A percentile compares a stretch with the other conserved stretches of the same genome.
phyloP scores from a whole-genome alignment of 1,140 invertebrate genomes.

The Melipona quadrifasciata region DNA sequence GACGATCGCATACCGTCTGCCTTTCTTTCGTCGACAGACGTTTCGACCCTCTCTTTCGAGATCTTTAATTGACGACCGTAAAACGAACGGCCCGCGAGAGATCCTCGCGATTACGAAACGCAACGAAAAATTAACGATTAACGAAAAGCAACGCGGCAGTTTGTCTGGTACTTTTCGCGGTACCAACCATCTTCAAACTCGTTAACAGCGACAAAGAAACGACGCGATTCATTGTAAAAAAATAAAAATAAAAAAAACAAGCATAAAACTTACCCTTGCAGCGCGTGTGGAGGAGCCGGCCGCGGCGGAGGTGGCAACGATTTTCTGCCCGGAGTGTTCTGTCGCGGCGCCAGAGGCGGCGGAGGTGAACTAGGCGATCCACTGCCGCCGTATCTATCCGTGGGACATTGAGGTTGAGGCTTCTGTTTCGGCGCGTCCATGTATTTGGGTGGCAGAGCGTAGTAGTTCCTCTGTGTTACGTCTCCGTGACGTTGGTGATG shows the following conservation, averaged over 20 bases:
- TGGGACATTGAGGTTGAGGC: conserved; percentile 65
- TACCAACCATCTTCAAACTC: neutral
- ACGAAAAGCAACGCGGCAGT: neutral
- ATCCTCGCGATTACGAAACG: conserved; percentile 21
- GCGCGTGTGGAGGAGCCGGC: conserved; percentile 75
- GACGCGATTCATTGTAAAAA: neutral
- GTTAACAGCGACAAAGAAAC: neutral
- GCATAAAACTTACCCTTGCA: conserved; percentile 70
- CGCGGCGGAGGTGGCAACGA: conserved; percentile 78
- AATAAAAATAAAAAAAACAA: too few relatives aligned
- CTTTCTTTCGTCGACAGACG: conserved; percentile 32
- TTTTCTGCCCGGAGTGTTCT: conserved; percentile 73
- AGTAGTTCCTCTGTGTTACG: conserved; percentile 63
- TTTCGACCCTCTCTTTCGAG: conserved; percentile 25
- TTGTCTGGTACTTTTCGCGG: neutral
- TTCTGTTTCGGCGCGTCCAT: conserved; percentile 69
- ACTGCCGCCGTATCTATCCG: conserved; percentile 60
- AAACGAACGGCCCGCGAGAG: conserved; percentile 17
- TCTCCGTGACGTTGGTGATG: conserved; percentile 63
- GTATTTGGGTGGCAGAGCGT: conserved; percentile 72
- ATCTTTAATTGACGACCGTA: conserved; percentile 52
- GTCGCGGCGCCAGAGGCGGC: conserved; percentile 77
- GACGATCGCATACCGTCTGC: conserved; percentile 29
- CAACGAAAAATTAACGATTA: neutral
- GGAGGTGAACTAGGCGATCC: conserved; percentile 70